Conservation (phyloP, 2,113 vertebrate genomes). For the Phyllopteryx taeniolatus region DNA sequence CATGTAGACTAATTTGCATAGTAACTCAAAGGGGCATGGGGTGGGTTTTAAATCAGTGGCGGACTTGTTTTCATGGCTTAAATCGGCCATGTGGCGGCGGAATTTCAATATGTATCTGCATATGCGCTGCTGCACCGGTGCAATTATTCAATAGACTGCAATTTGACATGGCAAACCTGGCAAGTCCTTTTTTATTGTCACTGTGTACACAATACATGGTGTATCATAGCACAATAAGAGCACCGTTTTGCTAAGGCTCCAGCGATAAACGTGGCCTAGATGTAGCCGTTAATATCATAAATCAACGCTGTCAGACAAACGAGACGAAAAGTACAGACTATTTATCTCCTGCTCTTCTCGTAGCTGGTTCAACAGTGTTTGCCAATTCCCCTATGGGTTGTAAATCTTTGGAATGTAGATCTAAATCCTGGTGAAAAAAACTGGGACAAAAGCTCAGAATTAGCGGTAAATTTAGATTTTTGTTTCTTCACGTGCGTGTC, state of each 20-base stretch:
- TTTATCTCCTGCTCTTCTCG: conserved; percentile 10
- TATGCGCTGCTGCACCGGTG: neutral
- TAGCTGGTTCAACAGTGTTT: conserved; percentile 1
- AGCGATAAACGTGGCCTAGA: conserved; percentile 13
- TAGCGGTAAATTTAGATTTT: neutral
- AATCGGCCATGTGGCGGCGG: conserved; percentile 59
- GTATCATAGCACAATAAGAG: neutral
- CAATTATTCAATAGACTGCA: neutral
- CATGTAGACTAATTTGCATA: conserved; percentile 59
- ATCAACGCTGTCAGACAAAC: conserved; percentile 9
- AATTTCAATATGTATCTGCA: conserved; percentile 36
- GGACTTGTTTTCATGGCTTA: conserved; percentile 55
- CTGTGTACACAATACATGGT: neutral
- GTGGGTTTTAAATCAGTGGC: conserved; percentile 54
- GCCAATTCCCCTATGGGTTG: neutral
- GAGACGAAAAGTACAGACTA: conserved; percentile 6
- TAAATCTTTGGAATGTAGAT: neutral
- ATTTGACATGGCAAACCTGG: neutral
- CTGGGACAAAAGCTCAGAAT: neutral
- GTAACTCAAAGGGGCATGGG: conserved; percentile 49
- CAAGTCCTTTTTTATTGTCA: neutral
- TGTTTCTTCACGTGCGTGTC: neutral
- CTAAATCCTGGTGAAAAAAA: neutral
- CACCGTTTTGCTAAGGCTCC: neutral
- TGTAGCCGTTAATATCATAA: conserved; percentile 3